phyloP scores from a whole-genome alignment of 1,140 invertebrate genomes.

The Sinonovacula constricta region DNA sequence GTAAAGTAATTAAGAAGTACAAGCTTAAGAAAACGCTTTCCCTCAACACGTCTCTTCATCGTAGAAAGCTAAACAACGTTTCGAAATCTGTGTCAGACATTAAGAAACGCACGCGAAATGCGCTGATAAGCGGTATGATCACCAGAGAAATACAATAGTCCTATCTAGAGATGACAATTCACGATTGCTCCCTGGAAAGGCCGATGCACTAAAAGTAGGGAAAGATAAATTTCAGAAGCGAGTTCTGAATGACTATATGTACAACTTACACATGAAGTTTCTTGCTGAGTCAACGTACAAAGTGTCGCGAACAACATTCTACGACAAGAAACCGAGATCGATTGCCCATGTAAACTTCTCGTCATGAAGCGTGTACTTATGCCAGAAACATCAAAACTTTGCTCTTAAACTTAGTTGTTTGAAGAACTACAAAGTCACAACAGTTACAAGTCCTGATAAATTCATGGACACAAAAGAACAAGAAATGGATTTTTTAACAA shows the following conservation, averaged over 20 bases:
- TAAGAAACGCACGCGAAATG: background rate
- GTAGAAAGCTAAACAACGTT: background rate
- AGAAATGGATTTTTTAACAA: background rate
- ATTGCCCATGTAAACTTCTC: slow-evolving; percentile 31
- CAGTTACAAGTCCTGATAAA: slow-evolving; percentile 16
- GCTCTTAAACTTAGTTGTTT: slow-evolving; percentile 21
- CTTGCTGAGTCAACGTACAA: slow-evolving; percentile 28
- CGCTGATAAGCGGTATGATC: background rate
- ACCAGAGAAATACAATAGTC: background rate
- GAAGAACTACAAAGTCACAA: slow-evolving; percentile 31
- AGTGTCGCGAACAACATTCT: slow-evolving; percentile 27
- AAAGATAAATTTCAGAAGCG: slow-evolving; percentile 17
- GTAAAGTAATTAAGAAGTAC: slow-evolving; percentile 25
- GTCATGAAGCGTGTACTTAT: slow-evolving; percentile 21
- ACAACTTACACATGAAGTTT: slow-evolving; percentile 28
- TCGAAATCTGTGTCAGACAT: slow-evolving; percentile 10
- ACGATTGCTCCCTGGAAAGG: background rate
- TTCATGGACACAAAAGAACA: background rate
- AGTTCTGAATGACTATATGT: slow-evolving; percentile 40
- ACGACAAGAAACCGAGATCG: slow-evolving; percentile 6
- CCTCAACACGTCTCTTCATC: background rate
- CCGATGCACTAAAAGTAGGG: slow-evolving; percentile 22
- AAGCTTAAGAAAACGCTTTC: slow-evolving; percentile 9
- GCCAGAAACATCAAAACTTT: slow-evolving; percentile 31
- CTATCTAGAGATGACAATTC: slow-evolving; percentile 43